These are phyloP conservation scores for Solenopsis invicta DNA, from an alignment of 1,140 invertebrate species.

Conservation along the genomic window DNA sequence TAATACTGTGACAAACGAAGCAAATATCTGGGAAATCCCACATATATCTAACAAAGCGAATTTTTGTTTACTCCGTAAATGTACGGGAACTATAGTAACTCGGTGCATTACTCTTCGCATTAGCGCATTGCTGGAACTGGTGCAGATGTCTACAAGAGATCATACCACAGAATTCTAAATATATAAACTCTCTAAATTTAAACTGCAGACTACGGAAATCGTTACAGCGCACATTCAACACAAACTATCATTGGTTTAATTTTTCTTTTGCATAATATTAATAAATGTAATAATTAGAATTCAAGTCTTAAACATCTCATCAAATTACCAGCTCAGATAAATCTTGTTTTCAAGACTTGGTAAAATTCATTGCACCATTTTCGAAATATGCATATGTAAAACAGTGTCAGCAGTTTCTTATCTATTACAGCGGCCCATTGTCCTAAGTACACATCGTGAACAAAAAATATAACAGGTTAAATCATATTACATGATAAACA, in stretches of 20 bases:
- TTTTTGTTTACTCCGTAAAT: constrained; percentile 36
- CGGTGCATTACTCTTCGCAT: background rate
- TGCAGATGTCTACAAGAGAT: background rate
- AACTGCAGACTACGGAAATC: background rate
- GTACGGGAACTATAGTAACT: background rate
- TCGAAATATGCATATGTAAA: background rate
- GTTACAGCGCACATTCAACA: background rate
- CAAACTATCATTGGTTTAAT: background rate
- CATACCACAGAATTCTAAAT: background rate
- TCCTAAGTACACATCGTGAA: background rate
- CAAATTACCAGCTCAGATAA: background rate
- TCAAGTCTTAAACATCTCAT: background rate
- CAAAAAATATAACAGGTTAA: background rate
- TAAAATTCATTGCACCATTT: background rate
- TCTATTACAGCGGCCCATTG: background rate
- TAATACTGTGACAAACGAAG: constrained; percentile 23
- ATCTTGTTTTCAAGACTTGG: background rate
- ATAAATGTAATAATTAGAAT: background rate
- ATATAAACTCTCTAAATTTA: background rate
- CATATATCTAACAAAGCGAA: background rate
- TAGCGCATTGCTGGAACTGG: background rate
- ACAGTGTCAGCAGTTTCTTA: background rate
- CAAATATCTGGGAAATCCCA: background rate
- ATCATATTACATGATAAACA: background rate
- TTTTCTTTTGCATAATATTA: background rate